These are phyloP conservation scores for Sapajus apella DNA, from an alignment of 2,113 vertebrate species.

Conservation along the genomic window DNA sequence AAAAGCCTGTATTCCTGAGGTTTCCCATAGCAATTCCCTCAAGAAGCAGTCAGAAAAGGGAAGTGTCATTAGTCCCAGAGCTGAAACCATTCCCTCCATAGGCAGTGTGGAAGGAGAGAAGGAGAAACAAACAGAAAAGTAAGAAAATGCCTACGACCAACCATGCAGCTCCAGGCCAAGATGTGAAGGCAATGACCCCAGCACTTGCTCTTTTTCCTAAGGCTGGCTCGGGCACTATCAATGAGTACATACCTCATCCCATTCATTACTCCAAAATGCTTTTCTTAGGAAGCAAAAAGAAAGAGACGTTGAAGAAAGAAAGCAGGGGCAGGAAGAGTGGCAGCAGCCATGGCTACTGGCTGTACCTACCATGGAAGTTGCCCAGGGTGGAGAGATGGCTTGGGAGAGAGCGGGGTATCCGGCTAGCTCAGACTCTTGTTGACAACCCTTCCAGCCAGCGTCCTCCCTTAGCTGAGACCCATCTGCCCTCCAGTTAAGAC, in stretches of 20 bases:
- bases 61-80: neutral
- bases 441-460: constrained; percentile 15
- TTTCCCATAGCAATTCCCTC: neutral
- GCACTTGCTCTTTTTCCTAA: neutral
- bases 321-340: neutral
- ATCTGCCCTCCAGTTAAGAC: constrained; percentile 39
- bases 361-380: constrained; percentile 74
- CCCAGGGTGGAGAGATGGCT: constrained; percentile 33
- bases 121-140: constrained; percentile 9
- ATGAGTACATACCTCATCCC: neutral
- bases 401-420: constrained; percentile 45
- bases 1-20: neutral
- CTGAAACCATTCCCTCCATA: constrained; percentile 19
- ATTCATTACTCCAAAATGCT: neutral
- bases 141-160: constrained; percentile 25
- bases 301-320: constrained; percentile 22
- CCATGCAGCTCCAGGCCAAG: neutral
- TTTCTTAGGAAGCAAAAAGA: constrained; percentile 21
- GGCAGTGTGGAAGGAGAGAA: neutral
- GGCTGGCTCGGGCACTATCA: neutral
- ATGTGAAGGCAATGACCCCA: neutral
- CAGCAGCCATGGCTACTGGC: neutral
- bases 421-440: constrained; percentile 32
- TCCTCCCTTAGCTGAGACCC: constrained; percentile 49
- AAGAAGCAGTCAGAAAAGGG: constrained; percentile 12